Conservation (phyloP, 2,888 invertebrate species). For the Agrotis puta region DNA sequence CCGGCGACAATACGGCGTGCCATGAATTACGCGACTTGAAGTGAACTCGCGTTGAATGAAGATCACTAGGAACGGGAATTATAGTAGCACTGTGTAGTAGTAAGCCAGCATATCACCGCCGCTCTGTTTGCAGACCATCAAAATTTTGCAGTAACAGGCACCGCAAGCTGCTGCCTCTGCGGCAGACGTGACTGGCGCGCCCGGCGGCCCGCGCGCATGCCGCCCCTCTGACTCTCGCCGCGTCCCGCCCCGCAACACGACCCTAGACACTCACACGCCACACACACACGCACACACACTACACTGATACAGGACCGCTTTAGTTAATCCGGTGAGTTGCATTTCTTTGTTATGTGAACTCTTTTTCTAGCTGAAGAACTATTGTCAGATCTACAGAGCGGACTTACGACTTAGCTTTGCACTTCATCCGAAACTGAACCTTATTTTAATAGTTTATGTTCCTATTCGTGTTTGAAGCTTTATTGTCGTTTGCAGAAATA, state of each 20-base stretch:
- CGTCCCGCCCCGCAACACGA: slow-evolving; percentile 50
- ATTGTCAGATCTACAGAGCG: too few species aligned
- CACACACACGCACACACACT: slow-evolving; percentile 15
- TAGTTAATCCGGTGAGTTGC: slow-evolving; percentile 52
- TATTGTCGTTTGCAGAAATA: too few species aligned
- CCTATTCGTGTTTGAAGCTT: too few species aligned
- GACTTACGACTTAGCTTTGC: too few species aligned
- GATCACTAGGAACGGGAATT: neutral
- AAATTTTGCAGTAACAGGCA: slow-evolving; percentile 99
- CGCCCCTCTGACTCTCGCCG: slow-evolving; percentile 70
- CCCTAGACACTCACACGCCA: slow-evolving; percentile 24
- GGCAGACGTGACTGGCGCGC: slow-evolving; percentile 97
- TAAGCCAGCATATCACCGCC: slow-evolving; percentile 42
- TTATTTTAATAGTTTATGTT: too few species aligned
- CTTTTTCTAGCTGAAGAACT: neutral
- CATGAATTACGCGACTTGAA: too few species aligned
- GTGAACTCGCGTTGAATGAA: too few species aligned
- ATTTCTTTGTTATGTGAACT: neutral
- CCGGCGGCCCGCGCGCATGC: slow-evolving; percentile 80
- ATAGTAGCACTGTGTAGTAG: slow-evolving; percentile 14
- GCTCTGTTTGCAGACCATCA: slow-evolving; percentile 77
- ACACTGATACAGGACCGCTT: slow-evolving; percentile 47
- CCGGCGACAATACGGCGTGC: too few species aligned
- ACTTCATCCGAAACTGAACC: too few species aligned
- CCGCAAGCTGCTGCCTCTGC: slow-evolving; percentile 98